These are phyloP conservation scores for Cepaea nemoralis DNA, from an alignment of 1,140 invertebrate species.

Conservation along the genomic window DNA sequence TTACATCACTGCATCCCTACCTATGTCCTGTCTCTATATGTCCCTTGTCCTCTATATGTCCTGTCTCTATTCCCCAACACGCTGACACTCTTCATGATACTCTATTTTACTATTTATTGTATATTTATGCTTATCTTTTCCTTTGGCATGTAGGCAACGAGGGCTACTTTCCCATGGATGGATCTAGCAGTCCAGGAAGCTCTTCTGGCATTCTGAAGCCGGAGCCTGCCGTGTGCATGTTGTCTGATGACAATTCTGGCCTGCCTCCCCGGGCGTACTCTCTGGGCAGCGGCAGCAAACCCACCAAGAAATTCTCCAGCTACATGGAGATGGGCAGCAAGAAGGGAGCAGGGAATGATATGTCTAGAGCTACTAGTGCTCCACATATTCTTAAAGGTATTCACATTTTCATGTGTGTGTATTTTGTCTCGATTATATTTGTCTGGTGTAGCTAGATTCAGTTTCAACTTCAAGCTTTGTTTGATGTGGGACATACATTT, in stretches of 20 bases:
- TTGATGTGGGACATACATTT: too few species aligned
- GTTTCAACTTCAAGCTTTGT: too few species aligned
- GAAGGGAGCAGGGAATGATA: conserved; percentile 23
- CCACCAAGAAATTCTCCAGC: conserved; percentile 53
- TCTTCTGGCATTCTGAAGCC: conserved; percentile 52
- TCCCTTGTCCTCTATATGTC: too few species aligned
- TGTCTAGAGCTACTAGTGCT: conserved; percentile 32
- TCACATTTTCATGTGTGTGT: too few species aligned
- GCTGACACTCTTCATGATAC: too few species aligned
- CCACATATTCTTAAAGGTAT: conserved; percentile 31
- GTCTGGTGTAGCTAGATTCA: too few species aligned
- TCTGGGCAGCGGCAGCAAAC: conserved; percentile 87
- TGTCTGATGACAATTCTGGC: conserved; percentile 59
- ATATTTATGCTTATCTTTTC: too few species aligned
- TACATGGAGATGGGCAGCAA: conserved; percentile 39
- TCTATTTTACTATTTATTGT: too few species aligned
- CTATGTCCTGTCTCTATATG: too few species aligned
- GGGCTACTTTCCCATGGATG: conserved; percentile 60
- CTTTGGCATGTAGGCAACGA: conserved; percentile 49
- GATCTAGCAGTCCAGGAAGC: conserved; percentile 47
- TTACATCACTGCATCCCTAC: too few species aligned
- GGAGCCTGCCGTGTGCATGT: conserved; percentile 62
- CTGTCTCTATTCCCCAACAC: too few species aligned
- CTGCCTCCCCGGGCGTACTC: conserved; percentile 82
- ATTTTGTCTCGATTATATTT: too few species aligned